Percentiles rank a stretch among this genome's conserved stretches.
Evolutionary conservation across 2,888 invertebrate genomes (phyloP).

Genomic region (Hyalella azteca): DNA sequence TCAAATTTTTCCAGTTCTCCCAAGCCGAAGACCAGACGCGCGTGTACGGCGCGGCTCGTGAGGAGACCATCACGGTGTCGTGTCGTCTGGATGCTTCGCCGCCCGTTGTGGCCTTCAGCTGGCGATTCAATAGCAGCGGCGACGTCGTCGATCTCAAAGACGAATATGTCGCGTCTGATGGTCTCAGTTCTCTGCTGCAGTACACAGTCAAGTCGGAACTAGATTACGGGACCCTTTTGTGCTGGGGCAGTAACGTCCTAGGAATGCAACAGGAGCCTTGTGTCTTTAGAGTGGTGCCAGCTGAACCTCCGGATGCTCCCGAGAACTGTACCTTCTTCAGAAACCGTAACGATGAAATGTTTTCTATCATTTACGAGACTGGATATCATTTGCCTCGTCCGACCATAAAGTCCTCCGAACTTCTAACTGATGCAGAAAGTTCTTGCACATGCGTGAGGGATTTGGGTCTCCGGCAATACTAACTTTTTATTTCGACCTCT

Average conservation of each 20-base stretch:
- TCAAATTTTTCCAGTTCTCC: slow-evolving; percentile 50
- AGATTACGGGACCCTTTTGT: slow-evolving; percentile 87
- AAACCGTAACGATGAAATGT: slow-evolving; percentile 50
- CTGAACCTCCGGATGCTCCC: slow-evolving; percentile 52
- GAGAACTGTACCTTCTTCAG: slow-evolving; percentile 49
- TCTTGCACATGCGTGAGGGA: too few species aligned
- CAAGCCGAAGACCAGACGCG: slow-evolving; percentile 50
- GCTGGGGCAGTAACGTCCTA: slow-evolving; percentile 82
- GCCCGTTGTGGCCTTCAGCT: slow-evolving; percentile 51
- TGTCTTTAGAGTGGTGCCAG: slow-evolving; percentile 85
- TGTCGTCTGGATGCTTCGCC: slow-evolving; percentile 58
- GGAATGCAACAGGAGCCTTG: slow-evolving; percentile 85
- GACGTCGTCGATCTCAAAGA: slow-evolving; percentile 54
- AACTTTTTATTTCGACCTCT: too few species aligned
- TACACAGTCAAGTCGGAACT: slow-evolving; percentile 51
- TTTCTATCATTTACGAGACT: slow-evolving; percentile 44
- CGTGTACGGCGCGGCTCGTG: slow-evolving; percentile 56
- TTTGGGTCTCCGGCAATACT: too few species aligned
- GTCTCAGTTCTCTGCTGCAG: slow-evolving; percentile 45
- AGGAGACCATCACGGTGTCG: slow-evolving; percentile 52
- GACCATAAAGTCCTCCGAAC: too few species aligned
- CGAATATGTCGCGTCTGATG: slow-evolving; percentile 46
- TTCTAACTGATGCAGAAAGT: too few species aligned
- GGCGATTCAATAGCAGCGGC: slow-evolving; percentile 57
- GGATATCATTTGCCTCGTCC: too few species aligned